Conservation (phyloP, 2,797 vertebrate species). For the Melanotaenia pygmaea region DNA sequence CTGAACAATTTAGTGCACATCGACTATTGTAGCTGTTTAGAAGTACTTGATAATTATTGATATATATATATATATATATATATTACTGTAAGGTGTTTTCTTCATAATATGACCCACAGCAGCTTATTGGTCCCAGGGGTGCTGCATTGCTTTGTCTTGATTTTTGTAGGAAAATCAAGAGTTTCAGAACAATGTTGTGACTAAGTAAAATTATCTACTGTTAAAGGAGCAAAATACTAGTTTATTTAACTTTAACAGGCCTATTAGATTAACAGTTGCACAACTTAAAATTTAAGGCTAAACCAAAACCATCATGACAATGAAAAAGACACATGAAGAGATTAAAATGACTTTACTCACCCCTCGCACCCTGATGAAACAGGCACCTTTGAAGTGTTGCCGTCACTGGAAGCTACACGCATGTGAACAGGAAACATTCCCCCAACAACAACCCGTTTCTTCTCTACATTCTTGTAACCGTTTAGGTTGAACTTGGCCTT, state of each 20-base stretch:
- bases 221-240: background rate
- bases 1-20: background rate
- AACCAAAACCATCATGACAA: background rate
- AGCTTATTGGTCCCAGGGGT: slow-evolving; percentile 62
- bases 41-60: slow-evolving; percentile 21
- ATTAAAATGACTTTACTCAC: slow-evolving; percentile 70
- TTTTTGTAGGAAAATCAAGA: slow-evolving; percentile 29
- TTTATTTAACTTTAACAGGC: background rate
- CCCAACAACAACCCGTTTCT: slow-evolving; percentile 84
- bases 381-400: slow-evolving; percentile 82
- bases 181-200: background rate
- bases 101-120: slow-evolving; percentile 10
- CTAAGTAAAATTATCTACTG: background rate
- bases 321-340: background rate
- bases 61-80: background rate
- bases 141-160: slow-evolving; percentile 22
- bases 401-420: slow-evolving; percentile 73
- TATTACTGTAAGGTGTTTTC: slow-evolving; percentile 5
- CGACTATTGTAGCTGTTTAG: background rate
- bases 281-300: background rate
- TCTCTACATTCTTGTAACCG: slow-evolving; percentile 84
- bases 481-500: slow-evolving; percentile 90
- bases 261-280: background rate
- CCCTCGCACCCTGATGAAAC: slow-evolving; percentile 85
- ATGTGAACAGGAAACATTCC: slow-evolving; percentile 89